These are phyloP conservation scores for Meriones unguiculatus DNA, from an alignment of 2,113 vertebrate genomes.

Conservation along the genomic window DNA sequence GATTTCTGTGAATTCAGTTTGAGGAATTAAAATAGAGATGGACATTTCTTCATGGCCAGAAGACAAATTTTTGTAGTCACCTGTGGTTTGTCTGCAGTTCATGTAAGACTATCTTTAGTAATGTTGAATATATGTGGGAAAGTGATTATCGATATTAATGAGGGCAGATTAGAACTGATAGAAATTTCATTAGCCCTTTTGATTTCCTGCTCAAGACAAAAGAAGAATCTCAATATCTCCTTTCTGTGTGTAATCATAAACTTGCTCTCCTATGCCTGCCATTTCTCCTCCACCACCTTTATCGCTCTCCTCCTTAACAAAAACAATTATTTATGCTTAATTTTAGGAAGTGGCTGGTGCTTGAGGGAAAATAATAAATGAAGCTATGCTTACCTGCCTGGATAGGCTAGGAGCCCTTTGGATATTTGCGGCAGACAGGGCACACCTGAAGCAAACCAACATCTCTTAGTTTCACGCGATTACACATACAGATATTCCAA, in stretches of 20 bases:
- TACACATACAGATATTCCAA: not conserved
- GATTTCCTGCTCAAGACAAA: not conserved
- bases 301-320: not conserved
- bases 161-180: not conserved
- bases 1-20: not conserved
- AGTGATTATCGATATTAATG: not conserved
- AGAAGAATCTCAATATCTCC: not conserved
- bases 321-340: slow-evolving; percentile 22
- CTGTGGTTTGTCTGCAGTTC: not conserved
- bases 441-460: not conserved
- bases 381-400: not conserved
- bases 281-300: not conserved
- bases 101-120: not conserved
- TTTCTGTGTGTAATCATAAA: not conserved
- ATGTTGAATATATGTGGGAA: not conserved
- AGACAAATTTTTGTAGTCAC: not conserved
- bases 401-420: not conserved
- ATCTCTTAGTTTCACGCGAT: slow-evolving; percentile 31
- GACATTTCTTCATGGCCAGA: not conserved
- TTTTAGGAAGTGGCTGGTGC: not conserved
- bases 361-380: not conserved
- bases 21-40: not conserved
- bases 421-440: slow-evolving; percentile 34
- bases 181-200: slow-evolving; percentile 12
- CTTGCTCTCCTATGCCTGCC: not conserved